Evolutionary conservation across 2,888 invertebrate genomes (phyloP), one percentile per base, ranked within the genome.

Genomic region (Vanessa cardui): DNA sequence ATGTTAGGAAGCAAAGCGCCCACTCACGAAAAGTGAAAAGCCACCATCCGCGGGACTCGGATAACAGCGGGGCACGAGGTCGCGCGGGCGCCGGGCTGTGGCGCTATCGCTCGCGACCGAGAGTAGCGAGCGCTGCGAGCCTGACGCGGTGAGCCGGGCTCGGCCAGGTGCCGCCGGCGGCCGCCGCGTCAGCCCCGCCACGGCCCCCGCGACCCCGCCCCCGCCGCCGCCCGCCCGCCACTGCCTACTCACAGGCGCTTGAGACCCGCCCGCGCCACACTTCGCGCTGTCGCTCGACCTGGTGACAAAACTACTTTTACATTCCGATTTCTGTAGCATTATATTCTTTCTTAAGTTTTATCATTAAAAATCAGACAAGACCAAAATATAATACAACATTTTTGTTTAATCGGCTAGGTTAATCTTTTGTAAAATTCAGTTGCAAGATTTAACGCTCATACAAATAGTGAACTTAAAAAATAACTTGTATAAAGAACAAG

Each of bases 231-330:
- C 71, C 70, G 69, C 78, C 72, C 81, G 79, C 90, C 94, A 94
- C 82, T 94, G 87, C 88, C 88, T 89, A 89, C 89, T 89, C 89
- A 89, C 89, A 93, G 83, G 94, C 92, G 86, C 94, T 93, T 89
- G 94, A 33, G 87, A 84, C 87, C 84, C 93, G 89, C 90, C 94
- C 86, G 87, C 86, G 68, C 89, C 87, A 83, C 94, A 94, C 79
- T 95, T 95, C 70, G 95, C 94, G 79, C 95, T 95, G 89, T 95
- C 95, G 82, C 94, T 95, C 79, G 95, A 95, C 87, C 95, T 95
- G 86, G 72, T 75, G 76, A 76, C 72, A 62, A 69, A 16, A 56
- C 20, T 18, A 56, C n/a, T 16, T 20, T 26, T 39, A 54, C 0
- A 15, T 33, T 58, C 18, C 44, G 31, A 47, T 54, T 50, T 26